These are phyloP conservation scores for Brachypteracias leptosomus DNA, from an alignment of 2,113 vertebrate species.

Conservation along the genomic window DNA sequence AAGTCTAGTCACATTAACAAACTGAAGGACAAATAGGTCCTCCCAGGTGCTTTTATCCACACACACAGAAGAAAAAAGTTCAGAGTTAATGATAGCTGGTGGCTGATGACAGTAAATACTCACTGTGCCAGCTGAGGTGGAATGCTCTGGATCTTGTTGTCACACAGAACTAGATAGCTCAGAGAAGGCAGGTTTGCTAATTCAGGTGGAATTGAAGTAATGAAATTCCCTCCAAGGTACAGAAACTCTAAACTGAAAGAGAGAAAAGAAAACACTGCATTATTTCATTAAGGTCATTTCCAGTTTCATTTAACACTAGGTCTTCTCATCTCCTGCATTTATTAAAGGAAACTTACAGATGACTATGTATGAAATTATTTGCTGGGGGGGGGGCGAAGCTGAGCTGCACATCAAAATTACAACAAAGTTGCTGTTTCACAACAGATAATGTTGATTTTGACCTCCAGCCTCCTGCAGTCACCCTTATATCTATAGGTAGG, in stretches of 20 bases:
- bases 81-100: background rate
- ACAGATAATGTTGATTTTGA: background rate
- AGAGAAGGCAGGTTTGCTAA: slow-evolving; percentile 90
- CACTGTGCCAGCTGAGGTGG: slow-evolving; percentile 96
- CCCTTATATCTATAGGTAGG: background rate
- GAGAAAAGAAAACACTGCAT: background rate
- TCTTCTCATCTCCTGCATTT: background rate
- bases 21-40: background rate
- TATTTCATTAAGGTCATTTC: background rate
- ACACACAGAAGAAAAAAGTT: background rate
- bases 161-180: slow-evolving; percentile 93
- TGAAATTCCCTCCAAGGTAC: slow-evolving; percentile 96
- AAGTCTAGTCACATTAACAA: background rate
- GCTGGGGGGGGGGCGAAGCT: background rate
- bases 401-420: background rate
- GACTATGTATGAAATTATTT: background rate
- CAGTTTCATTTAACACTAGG: background rate
- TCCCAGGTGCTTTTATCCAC: background rate
- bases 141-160: slow-evolving; percentile 97
- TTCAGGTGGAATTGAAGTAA: slow-evolving; percentile 91
- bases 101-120: slow-evolving; percentile 56
- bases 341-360: background rate
- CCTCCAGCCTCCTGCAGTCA: background rate
- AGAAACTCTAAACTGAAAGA: slow-evolving; percentile 90
- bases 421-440: background rate